Evolutionary conservation across 2,888 invertebrate species (phyloP).

Genomic region (Selenia dentaria): DNA sequence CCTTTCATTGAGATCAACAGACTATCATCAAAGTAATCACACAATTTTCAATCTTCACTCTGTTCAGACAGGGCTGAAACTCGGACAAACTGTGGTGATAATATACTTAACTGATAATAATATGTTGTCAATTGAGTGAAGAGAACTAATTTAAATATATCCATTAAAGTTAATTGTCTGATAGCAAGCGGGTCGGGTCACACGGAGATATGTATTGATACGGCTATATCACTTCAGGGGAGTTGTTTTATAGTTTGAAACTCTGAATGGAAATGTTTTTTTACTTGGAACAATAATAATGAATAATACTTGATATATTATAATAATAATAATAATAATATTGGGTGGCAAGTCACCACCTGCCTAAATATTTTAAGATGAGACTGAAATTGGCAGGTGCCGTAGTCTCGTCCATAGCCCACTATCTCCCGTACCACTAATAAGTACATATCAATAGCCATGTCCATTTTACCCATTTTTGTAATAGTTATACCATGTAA

Average conservation of each 20-base stretch:
- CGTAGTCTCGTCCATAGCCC: no score
- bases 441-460: no score
- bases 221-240: constrained; percentile 3
- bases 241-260: constrained; percentile 6
- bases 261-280: no score
- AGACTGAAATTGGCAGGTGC: no score
- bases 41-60: constrained; percentile 28
- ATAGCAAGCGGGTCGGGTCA: constrained; percentile 63
- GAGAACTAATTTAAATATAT: constrained; percentile 80
- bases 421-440: no score
- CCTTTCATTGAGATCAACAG: constrained; percentile 10
- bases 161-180: constrained; percentile 82
- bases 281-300: no score
- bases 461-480: no score
- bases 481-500: no score
- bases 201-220: constrained; percentile 47
- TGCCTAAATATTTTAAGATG: no score
- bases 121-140: constrained; percentile 66
- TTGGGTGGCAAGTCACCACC: no score
- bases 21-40: neutral
- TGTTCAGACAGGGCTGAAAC: neutral
- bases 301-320: no score
- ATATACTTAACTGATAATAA: constrained; percentile 28
- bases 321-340: no score
- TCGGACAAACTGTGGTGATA: constrained; percentile 7